Percentiles rank a stretch among this genome's conserved stretches.
These are phyloP conservation scores for Drosophila gunungcola DNA, from an alignment of 1,140 invertebrate genomes.

Conservation along the genomic window DNA sequence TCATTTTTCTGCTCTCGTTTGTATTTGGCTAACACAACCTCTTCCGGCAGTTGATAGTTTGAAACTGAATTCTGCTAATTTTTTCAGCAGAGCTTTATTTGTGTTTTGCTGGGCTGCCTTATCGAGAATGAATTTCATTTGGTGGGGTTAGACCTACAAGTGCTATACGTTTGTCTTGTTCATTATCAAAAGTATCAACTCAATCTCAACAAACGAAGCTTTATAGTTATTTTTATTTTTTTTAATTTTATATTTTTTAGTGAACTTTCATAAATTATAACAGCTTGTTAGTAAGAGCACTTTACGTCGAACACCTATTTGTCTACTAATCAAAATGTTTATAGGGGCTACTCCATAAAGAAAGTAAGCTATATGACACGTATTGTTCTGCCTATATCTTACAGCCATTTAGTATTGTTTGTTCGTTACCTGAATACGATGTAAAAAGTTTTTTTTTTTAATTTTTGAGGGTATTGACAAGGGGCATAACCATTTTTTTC, in stretches of 20 bases:
- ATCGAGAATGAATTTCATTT: conserved; percentile 6
- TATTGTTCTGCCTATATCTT: neutral
- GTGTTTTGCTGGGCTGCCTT: conserved; percentile 14
- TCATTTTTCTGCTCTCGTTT: conserved; percentile 2
- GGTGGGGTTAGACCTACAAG: neutral
- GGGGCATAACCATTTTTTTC: too few species aligned
- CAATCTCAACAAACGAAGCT: neutral
- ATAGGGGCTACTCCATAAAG: neutral
- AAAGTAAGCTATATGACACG: neutral
- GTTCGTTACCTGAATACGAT: neutral
- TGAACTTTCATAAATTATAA: neutral
- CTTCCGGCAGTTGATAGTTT: neutral
- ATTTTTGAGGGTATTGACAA: too few species aligned
- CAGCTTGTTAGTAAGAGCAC: neutral
- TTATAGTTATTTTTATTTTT: neutral
- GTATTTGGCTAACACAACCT: conserved; percentile 2
- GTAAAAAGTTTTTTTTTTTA: too few species aligned
- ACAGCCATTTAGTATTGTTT: neutral
- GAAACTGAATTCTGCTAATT: conserved; percentile 6
- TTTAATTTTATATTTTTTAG: neutral
- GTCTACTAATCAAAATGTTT: neutral
- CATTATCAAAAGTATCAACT: conserved; percentile 4
- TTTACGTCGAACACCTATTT: neutral
- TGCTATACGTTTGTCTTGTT: neutral
- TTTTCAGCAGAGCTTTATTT: neutral